phyloP scores from a whole-genome alignment of 2,113 vertebrate species.

The Potamarius usumacintae region DNA sequence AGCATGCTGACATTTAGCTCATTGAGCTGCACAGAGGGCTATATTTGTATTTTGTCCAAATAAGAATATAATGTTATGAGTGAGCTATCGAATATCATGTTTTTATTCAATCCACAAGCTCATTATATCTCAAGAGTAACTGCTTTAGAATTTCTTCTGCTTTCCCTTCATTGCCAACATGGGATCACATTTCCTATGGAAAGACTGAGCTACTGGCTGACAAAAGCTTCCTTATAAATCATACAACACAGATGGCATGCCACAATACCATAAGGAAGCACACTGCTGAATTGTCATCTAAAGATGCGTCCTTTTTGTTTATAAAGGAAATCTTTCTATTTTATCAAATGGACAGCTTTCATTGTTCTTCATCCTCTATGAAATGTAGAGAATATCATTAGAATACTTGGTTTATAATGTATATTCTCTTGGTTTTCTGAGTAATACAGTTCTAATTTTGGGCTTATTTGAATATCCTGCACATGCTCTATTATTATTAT shows the following conservation, averaged over 20 bases:
- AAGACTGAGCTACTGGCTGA: conserved; percentile 57
- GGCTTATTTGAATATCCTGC: not conserved
- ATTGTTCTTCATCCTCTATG: not conserved
- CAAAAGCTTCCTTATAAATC: conserved; percentile 60
- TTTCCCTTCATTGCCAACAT: conserved; percentile 44
- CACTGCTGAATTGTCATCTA: not conserved
- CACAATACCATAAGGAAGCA: conserved; percentile 15
- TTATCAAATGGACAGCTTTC: not conserved
- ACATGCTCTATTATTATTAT: too few species aligned
- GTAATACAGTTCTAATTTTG: not conserved
- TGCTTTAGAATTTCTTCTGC: conserved; percentile 62
- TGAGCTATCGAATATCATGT: conserved; percentile 66
- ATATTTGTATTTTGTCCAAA: conserved; percentile 72
- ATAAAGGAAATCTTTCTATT: not conserved
- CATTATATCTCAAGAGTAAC: conserved; percentile 61
- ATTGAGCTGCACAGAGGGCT: conserved; percentile 48
- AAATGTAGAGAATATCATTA: not conserved
- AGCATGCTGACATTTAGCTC: conserved; percentile 43
- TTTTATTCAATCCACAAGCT: conserved; percentile 56
- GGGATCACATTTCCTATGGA: conserved; percentile 58
- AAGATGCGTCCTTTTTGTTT: conserved; percentile 24
- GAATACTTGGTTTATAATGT: too few species aligned
- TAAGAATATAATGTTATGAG: conserved; percentile 64
- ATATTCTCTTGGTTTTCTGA: not conserved
- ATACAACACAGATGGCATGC: conserved; percentile 29